Conservation (phyloP, 2,888 invertebrate species). For the Platypus cylindrus region DNA sequence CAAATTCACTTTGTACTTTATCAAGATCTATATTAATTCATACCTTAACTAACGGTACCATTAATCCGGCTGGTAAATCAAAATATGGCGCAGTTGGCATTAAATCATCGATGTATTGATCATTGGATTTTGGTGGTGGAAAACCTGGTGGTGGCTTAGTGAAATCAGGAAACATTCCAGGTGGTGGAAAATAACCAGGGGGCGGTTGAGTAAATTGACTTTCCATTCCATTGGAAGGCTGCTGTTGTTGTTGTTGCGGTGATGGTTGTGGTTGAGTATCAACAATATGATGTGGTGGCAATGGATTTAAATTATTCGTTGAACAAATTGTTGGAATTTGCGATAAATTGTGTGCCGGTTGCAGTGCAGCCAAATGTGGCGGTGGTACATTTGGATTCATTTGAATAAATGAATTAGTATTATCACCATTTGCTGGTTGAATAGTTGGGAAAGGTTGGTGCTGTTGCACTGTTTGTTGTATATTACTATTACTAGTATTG, state of each 20-base stretch:
- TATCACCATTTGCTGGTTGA: conserved; percentile 18
- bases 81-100: conserved; percentile 91
- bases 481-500: conserved; percentile 7
- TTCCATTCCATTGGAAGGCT: conserved; percentile 24
- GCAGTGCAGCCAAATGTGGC: conserved; percentile 26
- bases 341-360: conserved; percentile 4
- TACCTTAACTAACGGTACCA: conserved; percentile 92
- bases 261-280: conserved; percentile 19
- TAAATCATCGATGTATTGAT: conserved; percentile 51
- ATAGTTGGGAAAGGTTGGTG: conserved; percentile 21
- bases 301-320: conserved; percentile 5
- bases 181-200: conserved; percentile 40
- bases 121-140: conserved; percentile 31
- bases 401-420: conserved; percentile 22
- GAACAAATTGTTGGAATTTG: too few relatives aligned
- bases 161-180: conserved; percentile 59
- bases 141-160: conserved; percentile 79
- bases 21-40: too few relatives aligned
- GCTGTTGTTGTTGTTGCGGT: conserved; percentile 19
- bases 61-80: conserved; percentile 92
- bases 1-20: too few relatives aligned
- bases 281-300: too few relatives aligned
- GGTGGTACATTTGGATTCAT: conserved; percentile 32
- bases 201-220: conserved; percentile 42
- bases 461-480: conserved; percentile 4